Percentiles rank a stretch among this genome's conserved stretches.
Evolutionary conservation across 2,113 vertebrate species (phyloP).

Genomic region (Holacanthus passer): DNA sequence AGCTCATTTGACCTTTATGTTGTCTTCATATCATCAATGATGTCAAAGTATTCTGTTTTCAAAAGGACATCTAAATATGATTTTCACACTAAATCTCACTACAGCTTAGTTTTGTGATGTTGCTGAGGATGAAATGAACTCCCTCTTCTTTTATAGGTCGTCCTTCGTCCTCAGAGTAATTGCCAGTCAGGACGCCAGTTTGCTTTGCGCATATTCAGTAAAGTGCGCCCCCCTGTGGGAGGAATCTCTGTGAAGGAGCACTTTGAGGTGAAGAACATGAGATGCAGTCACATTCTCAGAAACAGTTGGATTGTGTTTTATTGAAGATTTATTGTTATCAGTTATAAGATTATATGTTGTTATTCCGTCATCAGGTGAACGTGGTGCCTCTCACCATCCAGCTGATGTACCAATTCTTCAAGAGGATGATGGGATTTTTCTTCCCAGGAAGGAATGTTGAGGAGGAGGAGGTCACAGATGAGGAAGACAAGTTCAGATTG

Average conservation of each 20-base stretch:
- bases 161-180: slow-evolving; percentile 95
- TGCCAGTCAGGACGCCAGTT: slow-evolving; percentile 95
- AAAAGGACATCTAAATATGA: background rate
- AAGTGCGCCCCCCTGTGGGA: slow-evolving; percentile 97
- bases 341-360: no score
- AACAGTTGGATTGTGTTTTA: background rate
- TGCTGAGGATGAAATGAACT: background rate
- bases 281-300: background rate
- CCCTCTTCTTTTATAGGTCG: slow-evolving; percentile 86
- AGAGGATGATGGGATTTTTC: slow-evolving; percentile 99
- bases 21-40: slow-evolving; percentile 15
- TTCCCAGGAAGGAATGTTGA: slow-evolving; percentile 96
- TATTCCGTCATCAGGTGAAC: slow-evolving; percentile 88
- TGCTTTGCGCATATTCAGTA: slow-evolving; percentile 96
- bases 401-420: slow-evolving; percentile 99
- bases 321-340: background rate
- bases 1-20: slow-evolving; percentile 2
- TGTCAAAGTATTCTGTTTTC: background rate
- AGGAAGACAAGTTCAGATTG: slow-evolving; percentile 97
- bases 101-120: background rate
- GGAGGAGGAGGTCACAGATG: slow-evolving; percentile 96
- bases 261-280: slow-evolving; percentile 90
- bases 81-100: background rate
- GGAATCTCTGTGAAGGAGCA: slow-evolving; percentile 99
- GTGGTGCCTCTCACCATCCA: slow-evolving; percentile 98